Evolutionary conservation across 1,140 invertebrate genomes (phyloP), one percentile per base, ranked within the genome.

Genomic region (Polypedilum vanderplanki): DNA sequence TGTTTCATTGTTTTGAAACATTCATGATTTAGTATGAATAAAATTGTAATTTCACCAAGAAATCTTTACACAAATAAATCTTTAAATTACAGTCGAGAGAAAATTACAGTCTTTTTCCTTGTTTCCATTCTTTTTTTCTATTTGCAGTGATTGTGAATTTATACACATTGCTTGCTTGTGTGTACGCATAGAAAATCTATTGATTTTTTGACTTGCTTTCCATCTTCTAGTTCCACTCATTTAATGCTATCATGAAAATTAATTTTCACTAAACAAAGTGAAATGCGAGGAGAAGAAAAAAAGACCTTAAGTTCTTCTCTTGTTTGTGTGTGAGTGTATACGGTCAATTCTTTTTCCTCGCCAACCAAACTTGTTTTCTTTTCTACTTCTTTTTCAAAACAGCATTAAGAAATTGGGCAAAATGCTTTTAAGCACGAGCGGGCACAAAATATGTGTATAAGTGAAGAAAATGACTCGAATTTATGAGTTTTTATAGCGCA

Each of bases 161-260:
- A 33, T 33, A 33, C 24, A 3, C 2, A 33, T 33, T 3, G 24
- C 46, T 57, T 57, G 15, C 12, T 57, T n/a, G 1, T 57, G n/a
- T n/a, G n/a, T 57, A 57, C 12, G 46, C 46, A 57, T 12, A 12
- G 46, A n/a, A 57, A 33, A 33, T 33, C 5, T 57, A 57, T 57
- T 12, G 46, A 57, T 57, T 57, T 57, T 57, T 46, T 15, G 12
- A 57, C 46, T 57, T 4, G 3, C 12, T n/a, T 57, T 57, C 10
- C 46, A 12, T 57, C 24, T 33, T 33, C 24, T 33, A 33, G 24
- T 57, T 57, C 46, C 0, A 12, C n/a, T 57, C 12, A 57, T 57
- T 57, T 57, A n/a, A 12, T 57, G 46, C 46, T 57, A 57, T 57
- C 46, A 57, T 57, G 46, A 57, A 57, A 57, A 57, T 57, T 57